Base-by-base conservation (phyloP, 2,113 vertebrate genomes). In the Tetraodon nigroviridis region DNA sequence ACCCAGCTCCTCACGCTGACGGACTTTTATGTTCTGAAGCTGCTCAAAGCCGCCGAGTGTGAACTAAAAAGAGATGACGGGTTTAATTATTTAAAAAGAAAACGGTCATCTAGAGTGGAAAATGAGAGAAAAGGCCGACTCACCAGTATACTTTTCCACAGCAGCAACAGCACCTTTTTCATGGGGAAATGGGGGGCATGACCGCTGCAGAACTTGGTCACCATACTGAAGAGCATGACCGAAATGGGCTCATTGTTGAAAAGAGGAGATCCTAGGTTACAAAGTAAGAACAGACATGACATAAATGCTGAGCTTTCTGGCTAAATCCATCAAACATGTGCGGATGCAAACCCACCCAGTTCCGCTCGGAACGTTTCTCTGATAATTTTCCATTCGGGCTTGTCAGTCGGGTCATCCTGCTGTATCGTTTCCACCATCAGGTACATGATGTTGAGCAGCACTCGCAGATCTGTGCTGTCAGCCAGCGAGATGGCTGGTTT, bases 381-480 rank as follows among this genome's bases (percentile, higher is more conserved):
- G 79, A 92, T 89, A 1, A 90, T 83, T 80, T 87, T 94, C 97
- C 97, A 99, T 65, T 98, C 96, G 0, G 92, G 87, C 46, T 85
- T 91, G 74, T 99, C 96, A 0, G 91, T 88, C 41, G 94, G 93
- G 0, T 91, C 92, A 16, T 98, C 95, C 78, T 95, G 94, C 42
- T 94, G 92, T 59, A 97, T 92, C 0, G 94, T 94, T 84, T 98
- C 96, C 86, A 99, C 93, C 2, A 98, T 96, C 84, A 99, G 86
- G 84, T 97, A 98, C 96, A 98, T 98, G 77, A 98, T 97, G 85
- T 99, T 99, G 53, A 98, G 90, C 77, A 98, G 88, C 60, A 98
- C 94, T 85, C 96, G 90, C 57, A 99, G 89, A 71, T 99, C 97
- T 0, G 97, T 99, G 91, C 97, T 99, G 81, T 99, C 97, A 2